Percentiles rank a stretch among this genome's conserved stretches.
These are phyloP conservation scores for Rhodophaea formosa DNA, from an alignment of 2,888 invertebrate species.

Conservation along the genomic window DNA sequence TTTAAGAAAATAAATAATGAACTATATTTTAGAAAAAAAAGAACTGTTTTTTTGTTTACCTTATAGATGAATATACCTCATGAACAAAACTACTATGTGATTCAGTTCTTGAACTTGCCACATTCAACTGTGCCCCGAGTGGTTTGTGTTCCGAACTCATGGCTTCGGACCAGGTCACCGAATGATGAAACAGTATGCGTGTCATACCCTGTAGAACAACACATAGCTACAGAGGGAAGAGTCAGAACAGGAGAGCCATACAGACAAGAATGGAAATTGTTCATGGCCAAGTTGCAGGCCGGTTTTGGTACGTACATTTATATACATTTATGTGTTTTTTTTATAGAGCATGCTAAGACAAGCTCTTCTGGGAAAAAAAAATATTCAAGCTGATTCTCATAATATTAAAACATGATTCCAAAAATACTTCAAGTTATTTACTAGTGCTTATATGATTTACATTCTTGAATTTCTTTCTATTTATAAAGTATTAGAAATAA, in stretches of 20 bases:
- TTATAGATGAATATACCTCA: neutral
- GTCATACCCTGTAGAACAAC: neutral
- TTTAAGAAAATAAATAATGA: too few species aligned
- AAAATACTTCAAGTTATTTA: too few species aligned
- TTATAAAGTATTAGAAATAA: too few species aligned
- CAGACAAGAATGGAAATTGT: neutral
- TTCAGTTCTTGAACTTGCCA: neutral
- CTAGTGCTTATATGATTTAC: too few species aligned
- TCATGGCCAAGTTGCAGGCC: neutral
- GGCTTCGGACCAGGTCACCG: neutral
- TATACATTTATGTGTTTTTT: neutral
- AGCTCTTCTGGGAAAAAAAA: neutral
- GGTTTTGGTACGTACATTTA: neutral
- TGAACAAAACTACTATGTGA: neutral
- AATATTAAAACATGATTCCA: too few species aligned
- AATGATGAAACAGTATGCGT: neutral
- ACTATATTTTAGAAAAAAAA: too few species aligned
- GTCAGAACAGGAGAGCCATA: neutral
- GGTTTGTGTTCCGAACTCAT: neutral
- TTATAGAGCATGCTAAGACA: neutral
- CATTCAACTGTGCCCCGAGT: neutral
- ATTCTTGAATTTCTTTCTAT: too few species aligned
- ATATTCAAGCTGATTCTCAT: too few species aligned
- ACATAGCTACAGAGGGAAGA: neutral
- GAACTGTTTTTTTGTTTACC: neutral